Conservation (phyloP, 2,113 vertebrate genomes). For the Tragelaphus buxtoni region DNA sequence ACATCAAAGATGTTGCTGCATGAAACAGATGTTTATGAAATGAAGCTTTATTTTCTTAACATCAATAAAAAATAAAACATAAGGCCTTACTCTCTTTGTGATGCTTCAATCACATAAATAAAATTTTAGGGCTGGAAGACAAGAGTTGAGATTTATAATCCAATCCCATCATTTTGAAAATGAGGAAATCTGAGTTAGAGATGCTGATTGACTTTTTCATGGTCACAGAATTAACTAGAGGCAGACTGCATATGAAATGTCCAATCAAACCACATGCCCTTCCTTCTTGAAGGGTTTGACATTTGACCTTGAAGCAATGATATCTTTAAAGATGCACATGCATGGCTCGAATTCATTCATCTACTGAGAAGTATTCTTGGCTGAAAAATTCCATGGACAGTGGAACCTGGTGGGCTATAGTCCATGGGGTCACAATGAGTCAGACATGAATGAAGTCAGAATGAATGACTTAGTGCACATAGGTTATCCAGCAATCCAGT, state of each 20-base stretch:
- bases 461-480: not conserved
- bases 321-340: not conserved
- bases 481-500: not conserved
- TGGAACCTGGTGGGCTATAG: not conserved
- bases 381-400: not conserved
- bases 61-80: slow-evolving; percentile 39
- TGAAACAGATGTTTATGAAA: slow-evolving; percentile 29
- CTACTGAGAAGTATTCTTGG: not conserved
- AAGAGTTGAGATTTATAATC: not conserved
- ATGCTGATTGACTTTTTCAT: not conserved
- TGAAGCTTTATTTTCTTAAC: slow-evolving; percentile 35
- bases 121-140: not conserved
- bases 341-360: not conserved
- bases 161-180: not conserved
- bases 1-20: not conserved
- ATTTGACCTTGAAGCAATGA: not conserved
- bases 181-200: not conserved
- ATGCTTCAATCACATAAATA: slow-evolving; percentile 14
- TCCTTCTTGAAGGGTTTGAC: not conserved
- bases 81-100: not conserved
- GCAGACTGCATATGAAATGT: not conserved
- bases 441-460: not conserved
- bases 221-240: not conserved
- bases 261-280: not conserved
- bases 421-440: not conserved